Base-by-base conservation (phyloP, 92 coral and sea anemone species). In the Actinernus sp. region DNA sequence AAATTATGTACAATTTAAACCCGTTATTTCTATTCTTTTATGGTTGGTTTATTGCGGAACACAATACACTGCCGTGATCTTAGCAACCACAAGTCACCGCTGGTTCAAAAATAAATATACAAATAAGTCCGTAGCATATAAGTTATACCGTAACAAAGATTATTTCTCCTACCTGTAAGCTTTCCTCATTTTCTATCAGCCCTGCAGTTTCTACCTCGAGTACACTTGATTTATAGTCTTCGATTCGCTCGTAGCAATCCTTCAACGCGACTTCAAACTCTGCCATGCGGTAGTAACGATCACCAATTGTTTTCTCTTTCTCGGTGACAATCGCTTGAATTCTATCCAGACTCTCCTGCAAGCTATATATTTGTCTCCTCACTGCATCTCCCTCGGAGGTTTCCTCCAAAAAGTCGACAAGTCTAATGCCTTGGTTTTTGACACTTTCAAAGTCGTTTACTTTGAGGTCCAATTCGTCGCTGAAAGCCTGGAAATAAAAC, bases 401-500 rank as follows among this genome's bases (percentile, higher is more conserved):
- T 50, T 91, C 93, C 16, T 74, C 74, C 40, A 90, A 52, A 29
- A 88, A 78, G 33, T 83, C 71, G 34, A 75, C 55, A 27, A 90
- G 76, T 5, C 97, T 85, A 31, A 81, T 69, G 13, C 97, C 86
- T 49, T 90, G 93, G 49, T 87, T 90, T 25, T 73, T 81, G 23
- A 80, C 69, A 55, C 85, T 81, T 67, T 91, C 95, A 19, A 95
- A 82, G 63, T 91, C 97, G 40, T 85, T 81, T 57, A 72, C 68
- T 30, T 65, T 80, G 37, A 81, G 80, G 32, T 92, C 99, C 34
- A 95, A 61, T 67, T 95, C 97, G 40, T 95, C 97, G 69, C 87
- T 81, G 22, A 95, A 81, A 49, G 83, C 92, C 99, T 95, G 99
- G 56, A 91, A 95, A 49, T 93, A 88, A 73, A 95, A 95, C 49